Base-by-base conservation (phyloP, 2,113 vertebrate species). In the Phyllostomus discolor region DNA sequence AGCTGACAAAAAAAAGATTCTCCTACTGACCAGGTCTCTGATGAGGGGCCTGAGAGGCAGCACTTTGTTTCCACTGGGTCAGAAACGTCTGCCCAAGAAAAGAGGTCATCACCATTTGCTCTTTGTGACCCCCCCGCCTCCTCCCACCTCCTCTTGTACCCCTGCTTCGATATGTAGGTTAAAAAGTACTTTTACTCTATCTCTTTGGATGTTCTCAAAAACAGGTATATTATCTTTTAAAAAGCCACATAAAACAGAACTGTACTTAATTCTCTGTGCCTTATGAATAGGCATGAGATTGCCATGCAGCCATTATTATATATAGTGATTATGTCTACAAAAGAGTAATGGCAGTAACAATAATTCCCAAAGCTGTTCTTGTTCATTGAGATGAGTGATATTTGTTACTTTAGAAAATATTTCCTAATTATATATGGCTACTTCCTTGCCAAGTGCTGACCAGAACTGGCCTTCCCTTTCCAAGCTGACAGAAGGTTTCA, bases 401-500 rank as follows among this genome's bases (percentile, higher is more conserved):
- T 89, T 95, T 94, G 91, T 92, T 95, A 69, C 82, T 95, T 94
- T 97, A 93, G 94, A 88, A 96, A 97, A 75, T 86, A 91, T 94
- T 97, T 97, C 79, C 90, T 96, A 94, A 96, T 96, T 97, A 94
- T 52, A 93, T 79, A 88, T 67, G 62, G 79, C 57, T 94, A 54
- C 91, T 97, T 97, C n/a, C 57, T 95, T 96, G 95, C 88, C 91
- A 97, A 96, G 81, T 64, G 81, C 91, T 97, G 95, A 97, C 94
- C 86, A 95, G 90, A 41, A 41, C 73, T 62, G 69, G 86, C 69
- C 67, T 96, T 91, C 78, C 43, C 87, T 97, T 97, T 95, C 91
- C 88, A 96, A 94, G 67, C 57, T 97, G 92, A 97, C 94, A 97
- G 95, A 96, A 97, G 95, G 94, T 95, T 97, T 97, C 91, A 95